These are phyloP conservation scores for Phylloscopus trochiloides DNA, from an alignment of 2,113 vertebrate genomes.

Conservation along the genomic window DNA sequence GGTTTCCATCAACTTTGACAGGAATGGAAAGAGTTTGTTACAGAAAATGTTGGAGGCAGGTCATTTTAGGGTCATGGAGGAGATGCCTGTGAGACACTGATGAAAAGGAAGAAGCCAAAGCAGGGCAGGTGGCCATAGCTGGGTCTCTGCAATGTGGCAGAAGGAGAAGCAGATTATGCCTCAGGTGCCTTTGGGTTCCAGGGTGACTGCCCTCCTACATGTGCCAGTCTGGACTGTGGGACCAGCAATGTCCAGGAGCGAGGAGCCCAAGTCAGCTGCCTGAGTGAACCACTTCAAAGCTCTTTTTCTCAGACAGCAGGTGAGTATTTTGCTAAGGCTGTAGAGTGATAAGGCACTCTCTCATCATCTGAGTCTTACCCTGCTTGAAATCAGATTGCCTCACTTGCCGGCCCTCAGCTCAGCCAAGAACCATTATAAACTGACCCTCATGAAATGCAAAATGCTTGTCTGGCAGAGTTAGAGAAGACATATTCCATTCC, in stretches of 20 bases:
- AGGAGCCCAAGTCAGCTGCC: neutral
- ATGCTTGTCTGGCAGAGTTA: slow-evolving; percentile 17
- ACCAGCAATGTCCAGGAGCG: fast-evolving
- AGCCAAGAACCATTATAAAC: neutral
- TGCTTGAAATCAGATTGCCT: neutral
- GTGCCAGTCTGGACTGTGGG: neutral
- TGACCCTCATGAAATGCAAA: slow-evolving; percentile 23
- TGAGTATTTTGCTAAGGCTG: neutral
- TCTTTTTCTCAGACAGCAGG: neutral
- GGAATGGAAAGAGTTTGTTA: fast-evolving
- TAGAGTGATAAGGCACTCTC: neutral
- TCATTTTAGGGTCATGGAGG: neutral
- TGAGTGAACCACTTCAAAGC: neutral
- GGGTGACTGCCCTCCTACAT: fast-evolving
- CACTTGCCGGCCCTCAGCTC: neutral
- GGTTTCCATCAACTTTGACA: neutral
- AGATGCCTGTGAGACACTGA: neutral
- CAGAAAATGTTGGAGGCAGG: neutral
- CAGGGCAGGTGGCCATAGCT: fast-evolving
- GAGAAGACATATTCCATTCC: slow-evolving; percentile 16
- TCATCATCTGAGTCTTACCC: neutral
- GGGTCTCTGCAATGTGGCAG: neutral
- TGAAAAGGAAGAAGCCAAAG: neutral
- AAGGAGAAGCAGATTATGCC: neutral
- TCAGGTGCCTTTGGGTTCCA: fast-evolving